phyloP scores from a whole-genome alignment of 2,797 vertebrate genomes.

The Mastacembelus armatus region DNA sequence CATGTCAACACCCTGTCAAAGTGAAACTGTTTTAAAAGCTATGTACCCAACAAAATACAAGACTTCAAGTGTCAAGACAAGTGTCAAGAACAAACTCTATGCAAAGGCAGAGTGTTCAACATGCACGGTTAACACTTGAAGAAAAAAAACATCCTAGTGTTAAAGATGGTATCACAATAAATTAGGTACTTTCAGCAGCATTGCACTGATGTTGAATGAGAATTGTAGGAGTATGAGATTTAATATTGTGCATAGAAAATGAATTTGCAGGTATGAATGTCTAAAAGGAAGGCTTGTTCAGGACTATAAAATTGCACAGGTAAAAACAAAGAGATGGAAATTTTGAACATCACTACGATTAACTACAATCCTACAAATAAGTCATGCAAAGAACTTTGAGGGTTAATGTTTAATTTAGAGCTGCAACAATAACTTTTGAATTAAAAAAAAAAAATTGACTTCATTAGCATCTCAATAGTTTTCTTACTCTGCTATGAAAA shows the following conservation, averaged over 20 bases:
- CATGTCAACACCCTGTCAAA: not conserved
- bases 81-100: too few species aligned
- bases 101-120: conserved; percentile 12
- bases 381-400: too few species aligned
- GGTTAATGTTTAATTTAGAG: not conserved
- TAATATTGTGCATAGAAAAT: not conserved
- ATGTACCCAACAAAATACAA: conserved; percentile 3
- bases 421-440: too few species aligned
- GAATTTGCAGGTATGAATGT: not conserved
- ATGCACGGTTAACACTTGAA: conserved; percentile 15
- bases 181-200: conserved; percentile 13
- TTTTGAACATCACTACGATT: not conserved
- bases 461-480: not conserved
- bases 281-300: not conserved
- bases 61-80: not conserved
- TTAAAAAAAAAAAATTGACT: too few species aligned
- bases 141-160: conserved; percentile 1
- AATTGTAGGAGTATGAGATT: too few species aligned
- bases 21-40: conserved; percentile 27
- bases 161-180: conserved; percentile 8
- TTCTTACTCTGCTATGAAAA: not conserved
- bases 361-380: too few species aligned
- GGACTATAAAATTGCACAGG: not conserved
- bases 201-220: not conserved
- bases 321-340: not conserved